These are phyloP conservation scores for Acrocephalus scirpaceus DNA, from an alignment of 2,797 vertebrate species.

Conservation along the genomic window DNA sequence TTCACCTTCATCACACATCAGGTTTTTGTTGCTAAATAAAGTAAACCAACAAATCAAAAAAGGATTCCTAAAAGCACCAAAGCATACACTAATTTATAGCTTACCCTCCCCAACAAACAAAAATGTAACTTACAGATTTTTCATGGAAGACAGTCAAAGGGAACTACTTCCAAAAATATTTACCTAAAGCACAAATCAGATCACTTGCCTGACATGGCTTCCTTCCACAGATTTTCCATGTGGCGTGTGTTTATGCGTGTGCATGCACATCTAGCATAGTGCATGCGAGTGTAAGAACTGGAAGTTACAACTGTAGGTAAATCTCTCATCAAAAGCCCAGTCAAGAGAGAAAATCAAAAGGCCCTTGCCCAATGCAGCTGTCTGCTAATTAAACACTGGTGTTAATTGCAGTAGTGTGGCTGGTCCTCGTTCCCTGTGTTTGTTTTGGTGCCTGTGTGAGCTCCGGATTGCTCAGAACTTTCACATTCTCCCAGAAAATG, in stretches of 20 bases:
- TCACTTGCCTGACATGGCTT: not conserved
- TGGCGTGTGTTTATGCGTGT: too few relatives aligned
- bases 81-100: not conserved
- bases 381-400: constrained; percentile 52
- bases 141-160: constrained; percentile 18
- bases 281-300: not conserved
- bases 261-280: rapidly evolving
- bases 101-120: not conserved
- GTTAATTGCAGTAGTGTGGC: constrained; percentile 4
- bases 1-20: not conserved
- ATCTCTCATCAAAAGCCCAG: constrained; percentile 18
- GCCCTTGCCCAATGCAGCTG: not conserved
- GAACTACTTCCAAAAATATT: constrained; percentile 30
- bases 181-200: constrained; percentile 12
- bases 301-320: not conserved
- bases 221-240: not conserved
- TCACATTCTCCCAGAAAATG: constrained; percentile 44
- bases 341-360: constrained; percentile 43
- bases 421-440: not conserved
- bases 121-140: not conserved
- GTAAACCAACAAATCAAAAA: not conserved
- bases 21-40: not conserved
- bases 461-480: constrained; percentile 27
- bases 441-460: not conserved
- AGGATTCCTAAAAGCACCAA: not conserved